Evolutionary conservation across 2,888 invertebrate genomes (phyloP).

Genomic region (Drosophila flavopinicola): DNA sequence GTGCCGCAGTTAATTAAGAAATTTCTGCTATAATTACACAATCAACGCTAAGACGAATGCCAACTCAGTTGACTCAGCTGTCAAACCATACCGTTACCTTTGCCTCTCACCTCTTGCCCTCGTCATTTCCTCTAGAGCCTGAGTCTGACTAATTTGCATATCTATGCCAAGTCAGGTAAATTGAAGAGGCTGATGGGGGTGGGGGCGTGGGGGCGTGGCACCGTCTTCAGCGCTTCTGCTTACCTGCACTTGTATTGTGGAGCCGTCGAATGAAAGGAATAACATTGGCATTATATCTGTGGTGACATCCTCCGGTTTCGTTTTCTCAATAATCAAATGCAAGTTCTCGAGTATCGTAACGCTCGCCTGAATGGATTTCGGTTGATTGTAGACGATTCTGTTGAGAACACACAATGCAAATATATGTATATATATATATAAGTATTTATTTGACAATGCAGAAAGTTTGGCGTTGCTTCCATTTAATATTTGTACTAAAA

Average conservation of each 20-base stretch:
- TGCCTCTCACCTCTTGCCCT: not conserved
- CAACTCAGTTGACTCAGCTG: constrained; percentile 51
- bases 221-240: constrained; percentile 21
- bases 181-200: too few relatives aligned
- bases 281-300: constrained; percentile 94
- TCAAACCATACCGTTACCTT: constrained; percentile 42
- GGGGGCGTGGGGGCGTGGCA: too few relatives aligned
- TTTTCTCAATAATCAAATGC: constrained; percentile 94
- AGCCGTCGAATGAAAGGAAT: constrained; percentile 94
- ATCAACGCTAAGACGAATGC: constrained; percentile 58
- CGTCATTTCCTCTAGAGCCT: not conserved
- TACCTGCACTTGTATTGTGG: constrained; percentile 96
- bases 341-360: constrained; percentile 95
- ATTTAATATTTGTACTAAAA: constrained; percentile 14
- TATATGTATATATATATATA: not conserved
- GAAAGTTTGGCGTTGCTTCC: constrained; percentile 32
- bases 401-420: constrained; percentile 54
- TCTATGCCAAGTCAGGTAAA: constrained; percentile 38
- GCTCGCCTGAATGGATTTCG: constrained; percentile 93
- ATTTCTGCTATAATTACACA: constrained; percentile 72
- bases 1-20: constrained; percentile 72
- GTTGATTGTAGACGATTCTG: constrained; percentile 90
- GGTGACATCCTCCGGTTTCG: constrained; percentile 91
- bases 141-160: constrained; percentile 62
- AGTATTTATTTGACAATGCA: constrained; percentile 2